phyloP scores from a whole-genome alignment of 1,140 invertebrate genomes.

The Phocides pigmalion region DNA sequence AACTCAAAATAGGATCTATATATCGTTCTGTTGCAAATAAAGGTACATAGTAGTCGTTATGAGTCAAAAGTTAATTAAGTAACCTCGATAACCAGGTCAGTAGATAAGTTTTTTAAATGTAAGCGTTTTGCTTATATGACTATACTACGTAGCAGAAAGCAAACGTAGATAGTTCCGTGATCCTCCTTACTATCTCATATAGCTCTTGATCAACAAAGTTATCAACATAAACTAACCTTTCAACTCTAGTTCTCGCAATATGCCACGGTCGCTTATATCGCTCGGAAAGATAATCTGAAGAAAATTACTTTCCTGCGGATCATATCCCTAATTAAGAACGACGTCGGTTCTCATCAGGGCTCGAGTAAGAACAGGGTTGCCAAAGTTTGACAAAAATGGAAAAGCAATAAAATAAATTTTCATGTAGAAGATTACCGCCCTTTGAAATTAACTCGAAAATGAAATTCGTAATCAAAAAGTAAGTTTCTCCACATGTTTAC shows the following conservation, averaged over 20 bases:
- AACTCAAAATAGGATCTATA: too few relatives aligned
- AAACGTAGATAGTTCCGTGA: neutral
- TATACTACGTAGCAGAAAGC: too few relatives aligned
- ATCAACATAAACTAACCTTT: constrained; percentile 25
- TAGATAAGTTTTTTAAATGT: too few relatives aligned
- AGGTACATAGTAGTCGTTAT: too few relatives aligned
- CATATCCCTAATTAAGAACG: constrained; percentile 74
- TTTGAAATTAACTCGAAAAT: too few relatives aligned
- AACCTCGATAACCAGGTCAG: too few relatives aligned
- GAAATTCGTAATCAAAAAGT: too few relatives aligned
- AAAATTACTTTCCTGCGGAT: constrained; percentile 75
- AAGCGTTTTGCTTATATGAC: too few relatives aligned
- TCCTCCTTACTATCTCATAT: neutral
- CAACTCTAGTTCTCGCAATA: constrained; percentile 27
- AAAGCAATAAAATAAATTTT: neutral
- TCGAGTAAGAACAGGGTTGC: constrained; percentile 39
- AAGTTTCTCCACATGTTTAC: too few relatives aligned
- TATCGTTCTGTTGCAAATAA: too few relatives aligned
- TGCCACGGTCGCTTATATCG: constrained; percentile 43
- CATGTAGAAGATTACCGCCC: too few relatives aligned
- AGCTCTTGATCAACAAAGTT: constrained; percentile 22
- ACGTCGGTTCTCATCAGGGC: constrained; percentile 51
- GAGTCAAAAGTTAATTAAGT: too few relatives aligned
- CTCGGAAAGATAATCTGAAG: constrained; percentile 59
- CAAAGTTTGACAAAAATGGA: neutral